Conservation (phyloP, 2,888 invertebrate species). For the Scaeva pyrastri region DNA sequence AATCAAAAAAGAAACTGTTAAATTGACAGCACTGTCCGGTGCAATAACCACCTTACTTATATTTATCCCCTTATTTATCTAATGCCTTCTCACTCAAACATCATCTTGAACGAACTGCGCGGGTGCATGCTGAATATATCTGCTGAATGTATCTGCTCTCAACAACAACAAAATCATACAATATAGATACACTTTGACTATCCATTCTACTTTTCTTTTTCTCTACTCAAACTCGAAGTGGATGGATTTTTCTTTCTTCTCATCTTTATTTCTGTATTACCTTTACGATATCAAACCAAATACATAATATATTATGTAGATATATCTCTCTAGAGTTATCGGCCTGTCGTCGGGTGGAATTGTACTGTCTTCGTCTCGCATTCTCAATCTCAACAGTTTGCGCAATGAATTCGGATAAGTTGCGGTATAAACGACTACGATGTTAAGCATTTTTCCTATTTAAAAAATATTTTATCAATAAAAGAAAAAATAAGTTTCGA, state of each 20-base stretch:
- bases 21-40: not conserved
- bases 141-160: conserved; percentile 5
- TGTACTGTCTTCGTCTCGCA: conserved; percentile 48
- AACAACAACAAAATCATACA: not conserved
- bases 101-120: not conserved
- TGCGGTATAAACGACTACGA: conserved; percentile 47
- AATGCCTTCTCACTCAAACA: conserved; percentile 1
- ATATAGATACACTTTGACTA: not conserved
- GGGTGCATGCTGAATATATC: not conserved
- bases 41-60: not conserved
- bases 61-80: not conserved
- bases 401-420: conserved; percentile 67
- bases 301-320: not conserved
- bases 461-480: not conserved
- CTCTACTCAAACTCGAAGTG: not conserved
- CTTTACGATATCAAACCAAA: not conserved
- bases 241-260: not conserved
- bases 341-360: conserved; percentile 23
- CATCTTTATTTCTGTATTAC: not conserved
- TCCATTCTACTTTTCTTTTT: not conserved
- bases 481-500: not conserved
- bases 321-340: no score
- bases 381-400: conserved; percentile 70
- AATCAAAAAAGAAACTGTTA: no score
- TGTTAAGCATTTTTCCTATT: conserved; percentile 20